A percentile compares a stretch with the other conserved stretches of the same genome.
phyloP scores from a whole-genome alignment of 2,113 vertebrate species.

The Irena cyanogastra region DNA sequence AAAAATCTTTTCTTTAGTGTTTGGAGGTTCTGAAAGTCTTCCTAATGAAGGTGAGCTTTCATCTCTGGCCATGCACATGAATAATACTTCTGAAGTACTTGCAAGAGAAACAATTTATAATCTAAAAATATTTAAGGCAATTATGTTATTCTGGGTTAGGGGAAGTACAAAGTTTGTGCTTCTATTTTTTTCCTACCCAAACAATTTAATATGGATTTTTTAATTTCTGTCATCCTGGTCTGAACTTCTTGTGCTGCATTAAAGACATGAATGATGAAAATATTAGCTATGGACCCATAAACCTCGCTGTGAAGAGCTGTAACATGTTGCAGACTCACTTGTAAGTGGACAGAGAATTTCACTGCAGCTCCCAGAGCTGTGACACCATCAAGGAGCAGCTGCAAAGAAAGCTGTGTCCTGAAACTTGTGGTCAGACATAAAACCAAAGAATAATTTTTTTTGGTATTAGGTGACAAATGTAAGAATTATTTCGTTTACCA shows the following conservation, averaged over 20 bases:
- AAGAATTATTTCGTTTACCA: neutral
- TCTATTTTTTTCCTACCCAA: neutral
- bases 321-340: neutral
- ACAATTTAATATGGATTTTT: neutral
- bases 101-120: neutral
- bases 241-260: neutral
- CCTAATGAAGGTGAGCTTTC: neutral
- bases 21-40: neutral
- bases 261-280: neutral
- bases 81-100: neutral
- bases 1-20: neutral
- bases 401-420: neutral
- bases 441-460: neutral
- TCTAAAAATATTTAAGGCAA: neutral
- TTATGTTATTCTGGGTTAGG: neutral
- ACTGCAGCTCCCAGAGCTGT: neutral
- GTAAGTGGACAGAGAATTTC: neutral
- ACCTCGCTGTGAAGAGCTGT: neutral
- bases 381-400: neutral
- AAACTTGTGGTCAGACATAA: neutral
- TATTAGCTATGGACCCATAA: neutral
- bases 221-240: neutral
- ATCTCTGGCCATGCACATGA: neutral
- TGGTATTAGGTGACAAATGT: neutral
- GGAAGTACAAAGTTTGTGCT: neutral